Evolutionary conservation across 2,888 invertebrate species (phyloP).

Genomic region (Andrena bicolor): DNA sequence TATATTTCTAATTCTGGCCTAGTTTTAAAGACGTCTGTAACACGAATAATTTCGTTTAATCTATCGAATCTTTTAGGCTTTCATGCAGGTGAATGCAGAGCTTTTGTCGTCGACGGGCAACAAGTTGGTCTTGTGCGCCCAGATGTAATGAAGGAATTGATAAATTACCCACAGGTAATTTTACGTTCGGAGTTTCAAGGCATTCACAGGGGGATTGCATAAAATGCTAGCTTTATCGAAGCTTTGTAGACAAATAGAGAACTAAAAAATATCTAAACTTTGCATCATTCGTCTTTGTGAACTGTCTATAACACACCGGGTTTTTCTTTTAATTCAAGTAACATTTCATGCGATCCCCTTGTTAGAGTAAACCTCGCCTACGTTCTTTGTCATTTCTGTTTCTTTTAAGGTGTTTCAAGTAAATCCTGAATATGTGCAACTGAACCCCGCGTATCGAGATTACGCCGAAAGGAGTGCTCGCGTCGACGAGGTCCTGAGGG

Average conservation of each 20-base stretch:
- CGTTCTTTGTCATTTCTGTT: constrained; percentile 30
- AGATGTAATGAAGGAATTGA: constrained; percentile 93
- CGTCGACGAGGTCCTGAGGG: constrained; percentile 92
- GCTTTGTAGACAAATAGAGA: no score
- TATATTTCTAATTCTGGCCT: neutral
- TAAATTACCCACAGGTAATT: constrained; percentile 92
- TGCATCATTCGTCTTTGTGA: no score
- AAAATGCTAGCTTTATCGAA: no score
- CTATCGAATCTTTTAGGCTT: constrained; percentile 87
- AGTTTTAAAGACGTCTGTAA: neutral
- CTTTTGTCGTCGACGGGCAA: constrained; percentile 94
- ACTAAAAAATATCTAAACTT: no score
- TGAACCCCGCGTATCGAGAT: constrained; percentile 95
- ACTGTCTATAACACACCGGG: no score
- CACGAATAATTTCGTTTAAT: neutral
- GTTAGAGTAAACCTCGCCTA: neutral
- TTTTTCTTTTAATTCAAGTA: no score
- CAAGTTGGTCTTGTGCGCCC: constrained; percentile 95
- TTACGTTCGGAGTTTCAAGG: neutral
- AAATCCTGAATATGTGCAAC: constrained; percentile 90
- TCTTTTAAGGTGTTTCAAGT: constrained; percentile 89
- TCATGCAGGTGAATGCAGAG: constrained; percentile 92
- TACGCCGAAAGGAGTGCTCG: constrained; percentile 92
- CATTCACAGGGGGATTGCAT: no score
- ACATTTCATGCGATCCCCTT: no score